Conservation (phyloP, 2,888 invertebrate genomes). For the Yponomeuta evonymella region DNA sequence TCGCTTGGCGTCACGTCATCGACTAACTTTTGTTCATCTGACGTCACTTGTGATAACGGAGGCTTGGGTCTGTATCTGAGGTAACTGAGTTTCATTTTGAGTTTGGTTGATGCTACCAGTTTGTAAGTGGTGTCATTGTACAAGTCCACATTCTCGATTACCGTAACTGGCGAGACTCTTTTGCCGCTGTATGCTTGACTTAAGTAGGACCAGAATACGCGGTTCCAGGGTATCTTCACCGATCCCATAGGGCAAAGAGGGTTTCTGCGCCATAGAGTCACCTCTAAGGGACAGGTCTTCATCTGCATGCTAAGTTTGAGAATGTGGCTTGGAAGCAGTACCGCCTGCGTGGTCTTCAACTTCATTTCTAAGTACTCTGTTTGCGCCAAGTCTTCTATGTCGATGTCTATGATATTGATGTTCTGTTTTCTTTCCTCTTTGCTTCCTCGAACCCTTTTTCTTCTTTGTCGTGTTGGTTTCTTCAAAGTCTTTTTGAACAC, state of each 20-base stretch:
- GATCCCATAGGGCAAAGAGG: constrained; percentile 39
- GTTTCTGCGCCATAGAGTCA: constrained; percentile 42
- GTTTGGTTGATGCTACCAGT: constrained; percentile 39
- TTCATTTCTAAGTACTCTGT: constrained; percentile 27
- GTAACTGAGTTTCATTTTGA: constrained; percentile 4
- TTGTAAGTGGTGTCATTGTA: constrained; percentile 44
- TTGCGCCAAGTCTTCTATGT: constrained; percentile 14
- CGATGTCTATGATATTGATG: background rate
- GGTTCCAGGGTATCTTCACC: constrained; percentile 46
- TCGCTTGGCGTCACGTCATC: too few relatives aligned
- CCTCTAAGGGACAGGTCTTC: constrained; percentile 46
- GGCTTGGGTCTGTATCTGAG: constrained; percentile 1
- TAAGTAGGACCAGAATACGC: constrained; percentile 36
- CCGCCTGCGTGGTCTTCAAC: constrained; percentile 31
- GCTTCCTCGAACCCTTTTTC: constrained; percentile 16
- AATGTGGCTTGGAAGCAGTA: constrained; percentile 37
- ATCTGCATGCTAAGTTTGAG: constrained; percentile 40
- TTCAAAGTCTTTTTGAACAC: constrained; percentile 39
- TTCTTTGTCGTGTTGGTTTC: background rate
- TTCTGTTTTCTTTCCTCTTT: constrained; percentile 24
- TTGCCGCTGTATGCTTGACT: background rate
- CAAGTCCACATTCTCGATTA: constrained; percentile 25
- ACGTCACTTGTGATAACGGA: background rate
- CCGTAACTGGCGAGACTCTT: constrained; percentile 26
- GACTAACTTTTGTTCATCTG: too few relatives aligned